phyloP scores from a whole-genome alignment of 2,797 vertebrate genomes.

The Lepidocolaptes lacrymiger region DNA sequence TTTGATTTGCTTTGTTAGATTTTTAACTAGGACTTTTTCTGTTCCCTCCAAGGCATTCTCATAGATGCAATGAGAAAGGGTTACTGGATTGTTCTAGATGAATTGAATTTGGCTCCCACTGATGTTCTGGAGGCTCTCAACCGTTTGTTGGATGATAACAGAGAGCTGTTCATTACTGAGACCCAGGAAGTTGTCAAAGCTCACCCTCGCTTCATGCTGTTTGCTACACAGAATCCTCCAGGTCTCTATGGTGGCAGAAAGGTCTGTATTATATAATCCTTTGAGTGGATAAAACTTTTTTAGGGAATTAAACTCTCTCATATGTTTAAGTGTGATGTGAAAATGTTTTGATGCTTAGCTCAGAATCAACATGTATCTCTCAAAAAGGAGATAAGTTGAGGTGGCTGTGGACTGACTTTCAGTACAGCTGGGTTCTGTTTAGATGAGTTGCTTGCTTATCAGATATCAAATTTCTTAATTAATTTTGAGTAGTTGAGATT shows the following conservation, averaged over 20 bases:
- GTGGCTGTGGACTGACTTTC: not conserved
- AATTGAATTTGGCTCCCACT: slow-evolving; percentile 95
- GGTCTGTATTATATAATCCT: slow-evolving; percentile 73
- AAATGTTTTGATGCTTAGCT: not conserved
- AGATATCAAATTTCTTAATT: not conserved
- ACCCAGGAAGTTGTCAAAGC: slow-evolving; percentile 96
- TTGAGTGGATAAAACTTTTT: not conserved
- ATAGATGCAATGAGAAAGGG: slow-evolving; percentile 97
- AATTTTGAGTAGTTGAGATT: not conserved
- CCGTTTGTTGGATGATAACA: slow-evolving; percentile 93
- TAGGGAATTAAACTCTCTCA: not conserved
- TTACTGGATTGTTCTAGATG: slow-evolving; percentile 97
- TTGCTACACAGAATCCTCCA: slow-evolving; percentile 97
- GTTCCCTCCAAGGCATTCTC: slow-evolving; percentile 83
- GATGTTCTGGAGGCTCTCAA: slow-evolving; percentile 97
- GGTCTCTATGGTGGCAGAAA: slow-evolving; percentile 96
- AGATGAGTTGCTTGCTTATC: not conserved
- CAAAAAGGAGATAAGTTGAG: not conserved
- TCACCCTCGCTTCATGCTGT: slow-evolving; percentile 94
- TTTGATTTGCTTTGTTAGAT: not conserved
- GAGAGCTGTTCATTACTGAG: slow-evolving; percentile 94
- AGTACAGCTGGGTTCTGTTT: not conserved
- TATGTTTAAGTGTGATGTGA: not conserved
- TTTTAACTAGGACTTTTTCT: not conserved
- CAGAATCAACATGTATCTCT: not conserved